phyloP scores from a whole-genome alignment of 2,113 vertebrate species.

The Monopterus albus region DNA sequence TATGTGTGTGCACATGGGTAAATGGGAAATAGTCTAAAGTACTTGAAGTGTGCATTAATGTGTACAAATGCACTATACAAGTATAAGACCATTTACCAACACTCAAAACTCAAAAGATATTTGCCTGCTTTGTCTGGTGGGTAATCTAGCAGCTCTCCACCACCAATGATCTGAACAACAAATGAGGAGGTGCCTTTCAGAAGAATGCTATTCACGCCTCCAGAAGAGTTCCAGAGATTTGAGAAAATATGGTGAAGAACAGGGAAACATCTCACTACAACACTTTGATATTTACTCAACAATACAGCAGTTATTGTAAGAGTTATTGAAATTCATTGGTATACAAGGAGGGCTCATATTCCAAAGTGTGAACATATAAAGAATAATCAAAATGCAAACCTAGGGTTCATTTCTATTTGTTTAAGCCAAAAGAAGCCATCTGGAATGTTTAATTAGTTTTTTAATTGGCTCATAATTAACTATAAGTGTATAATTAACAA shows the following conservation, averaged over 20 bases:
- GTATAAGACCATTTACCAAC: too few relatives aligned
- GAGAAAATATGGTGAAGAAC: too few relatives aligned
- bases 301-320: conserved; percentile 7
- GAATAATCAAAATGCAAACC: neutral
- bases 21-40: too few relatives aligned
- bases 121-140: too few relatives aligned
- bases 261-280: too few relatives aligned
- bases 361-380: neutral
- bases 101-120: neutral
- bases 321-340: neutral
- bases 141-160: neutral
- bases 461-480: conserved; percentile 32
- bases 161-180: neutral
- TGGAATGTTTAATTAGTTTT: conserved; percentile 4
- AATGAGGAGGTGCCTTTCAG: neutral
- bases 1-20: too few relatives aligned
- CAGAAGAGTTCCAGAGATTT: neutral
- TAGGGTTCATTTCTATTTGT: conserved; percentile 3
- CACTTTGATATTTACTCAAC: too few relatives aligned
- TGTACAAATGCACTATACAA: too few relatives aligned
- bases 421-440: neutral
- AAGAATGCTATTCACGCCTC: neutral
- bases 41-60: too few relatives aligned
- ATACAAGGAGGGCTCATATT: neutral
- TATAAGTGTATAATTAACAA: conserved; percentile 9